Evolutionary conservation across 2,888 invertebrate species (phyloP).

Genomic region (Colletes collaris): DNA sequence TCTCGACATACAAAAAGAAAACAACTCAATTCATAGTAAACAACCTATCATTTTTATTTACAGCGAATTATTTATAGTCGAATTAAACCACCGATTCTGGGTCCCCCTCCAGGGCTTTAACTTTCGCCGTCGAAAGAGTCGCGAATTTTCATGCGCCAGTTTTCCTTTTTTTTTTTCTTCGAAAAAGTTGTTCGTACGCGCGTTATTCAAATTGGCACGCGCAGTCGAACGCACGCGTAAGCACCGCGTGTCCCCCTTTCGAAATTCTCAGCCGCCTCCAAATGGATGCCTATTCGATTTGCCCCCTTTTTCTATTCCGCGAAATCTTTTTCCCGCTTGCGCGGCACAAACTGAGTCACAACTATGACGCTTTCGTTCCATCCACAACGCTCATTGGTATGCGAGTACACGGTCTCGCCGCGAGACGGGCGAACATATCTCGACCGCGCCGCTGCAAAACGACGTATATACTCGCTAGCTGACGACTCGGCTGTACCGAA

Average conservation of each 20-base stretch:
- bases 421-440: constrained; percentile 61
- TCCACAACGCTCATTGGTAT: constrained; percentile 69
- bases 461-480: constrained; percentile 49
- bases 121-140: neutral
- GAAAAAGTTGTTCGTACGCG: constrained; percentile 14
- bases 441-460: constrained; percentile 47
- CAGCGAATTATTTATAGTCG: too few relatives aligned
- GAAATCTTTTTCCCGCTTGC: constrained; percentile 57
- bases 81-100: too few relatives aligned
- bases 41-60: too few relatives aligned
- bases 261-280: constrained; percentile 52
- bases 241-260: constrained; percentile 26
- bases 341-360: constrained; percentile 54
- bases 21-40: too few relatives aligned
- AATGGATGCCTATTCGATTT: constrained; percentile 61
- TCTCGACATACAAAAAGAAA: too few relatives aligned
- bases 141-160: constrained; percentile 3
- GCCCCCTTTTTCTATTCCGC: constrained; percentile 39
- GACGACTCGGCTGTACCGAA: constrained; percentile 56
- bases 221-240: neutral
- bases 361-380: constrained; percentile 46
- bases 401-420: constrained; percentile 69
- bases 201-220: constrained; percentile 51
- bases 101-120: too few relatives aligned
- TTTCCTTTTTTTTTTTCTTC: neutral